A percentile compares a stretch with the other conserved stretches of the same genome.
These are phyloP conservation scores for Drosophila arawakana DNA, from an alignment of 1,140 invertebrate genomes.

Conservation along the genomic window DNA sequence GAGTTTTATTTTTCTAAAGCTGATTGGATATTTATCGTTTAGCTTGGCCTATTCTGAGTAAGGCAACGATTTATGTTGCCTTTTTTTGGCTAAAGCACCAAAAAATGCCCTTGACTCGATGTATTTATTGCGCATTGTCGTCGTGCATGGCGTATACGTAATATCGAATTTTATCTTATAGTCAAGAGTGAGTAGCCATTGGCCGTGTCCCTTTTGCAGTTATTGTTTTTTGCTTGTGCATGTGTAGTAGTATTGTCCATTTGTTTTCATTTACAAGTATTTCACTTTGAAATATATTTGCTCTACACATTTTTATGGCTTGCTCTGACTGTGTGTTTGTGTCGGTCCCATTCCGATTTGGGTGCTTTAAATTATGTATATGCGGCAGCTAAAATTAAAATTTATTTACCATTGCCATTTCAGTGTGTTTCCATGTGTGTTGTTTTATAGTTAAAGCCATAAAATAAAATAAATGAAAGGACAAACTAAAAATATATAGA, in stretches of 20 bases:
- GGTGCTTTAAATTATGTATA: constrained; percentile 64
- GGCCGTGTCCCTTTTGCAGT: constrained; percentile 34
- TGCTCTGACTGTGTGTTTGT: constrained; percentile 57
- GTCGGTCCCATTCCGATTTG: constrained; percentile 8
- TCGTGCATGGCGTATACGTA: constrained; percentile 64
- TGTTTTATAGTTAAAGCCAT: constrained; percentile 61
- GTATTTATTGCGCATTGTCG: constrained; percentile 70
- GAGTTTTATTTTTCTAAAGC: constrained; percentile 29
- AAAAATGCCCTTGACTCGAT: constrained; percentile 63
- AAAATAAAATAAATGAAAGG: constrained; percentile 20
- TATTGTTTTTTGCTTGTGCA: constrained; percentile 52
- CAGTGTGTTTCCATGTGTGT: background rate
- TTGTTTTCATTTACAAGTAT: constrained; percentile 83
- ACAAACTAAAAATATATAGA: background rate
- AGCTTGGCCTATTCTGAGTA: constrained; percentile 44
- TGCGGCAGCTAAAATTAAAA: constrained; percentile 71
- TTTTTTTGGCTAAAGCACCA: constrained; percentile 62
- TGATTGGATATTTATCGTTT: constrained; percentile 64
- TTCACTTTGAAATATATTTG: constrained; percentile 81
- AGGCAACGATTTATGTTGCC: constrained; percentile 34
- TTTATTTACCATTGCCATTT: constrained; percentile 60
- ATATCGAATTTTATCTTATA: constrained; percentile 60
- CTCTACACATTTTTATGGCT: constrained; percentile 77
- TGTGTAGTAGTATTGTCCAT: constrained; percentile 55
- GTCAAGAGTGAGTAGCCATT: constrained; percentile 28